Base-by-base conservation (phyloP, 2,113 vertebrate species). In the Trinectes maculatus region DNA sequence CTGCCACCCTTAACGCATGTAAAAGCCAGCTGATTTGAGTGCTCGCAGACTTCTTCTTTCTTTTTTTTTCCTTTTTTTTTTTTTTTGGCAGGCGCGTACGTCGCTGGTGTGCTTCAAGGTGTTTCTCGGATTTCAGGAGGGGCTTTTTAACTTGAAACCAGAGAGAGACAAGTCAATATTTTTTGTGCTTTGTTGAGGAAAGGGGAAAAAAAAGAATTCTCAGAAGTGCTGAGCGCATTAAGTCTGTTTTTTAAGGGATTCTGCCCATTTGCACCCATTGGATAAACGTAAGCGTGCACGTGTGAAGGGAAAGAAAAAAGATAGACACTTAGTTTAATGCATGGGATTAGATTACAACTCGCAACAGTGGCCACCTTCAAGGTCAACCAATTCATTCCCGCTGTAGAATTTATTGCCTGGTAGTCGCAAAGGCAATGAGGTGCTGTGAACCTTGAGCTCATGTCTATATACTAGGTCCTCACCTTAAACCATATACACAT, bases 361-460 rank as follows among this genome's bases (percentile, higher is more conserved):
- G 78, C 79, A 83, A 85, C 78, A 79, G 60, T 9, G 77, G 55
- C 83, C 74, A 69, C 83, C 85, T 85, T 71, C 76, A 79, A 89
- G 85, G 85, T 89, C 87, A 86, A 85, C 68, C 83, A 76, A 88
- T 89, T 87, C 84, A 86, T 82, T 80, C 71, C 76, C 52, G 53
- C 69, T 55, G 48, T 63, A 83, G 67, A 76, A 89, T 88, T 88
- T 91, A 89, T 90, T 60, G 85, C 80, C 66, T 74, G 71, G 57
- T 82, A 53, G 84, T 77, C 79, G 85, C 81, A 33, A 49, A 79
- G 79, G 80, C 87, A 85, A 89, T 87, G 86, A 88, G 84, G 83
- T 86, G 84, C 80, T 85, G 78, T 87, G 88, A 88, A 88, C 88
- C 87, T 87, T 89, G 87, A 84, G 82, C 84, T 80, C 71, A 64